A percentile compares a stretch with the other conserved stretches of the same genome.
These are phyloP conservation scores for Formica selysi DNA, from an alignment of 1,140 invertebrate species.

Conservation along the genomic window DNA sequence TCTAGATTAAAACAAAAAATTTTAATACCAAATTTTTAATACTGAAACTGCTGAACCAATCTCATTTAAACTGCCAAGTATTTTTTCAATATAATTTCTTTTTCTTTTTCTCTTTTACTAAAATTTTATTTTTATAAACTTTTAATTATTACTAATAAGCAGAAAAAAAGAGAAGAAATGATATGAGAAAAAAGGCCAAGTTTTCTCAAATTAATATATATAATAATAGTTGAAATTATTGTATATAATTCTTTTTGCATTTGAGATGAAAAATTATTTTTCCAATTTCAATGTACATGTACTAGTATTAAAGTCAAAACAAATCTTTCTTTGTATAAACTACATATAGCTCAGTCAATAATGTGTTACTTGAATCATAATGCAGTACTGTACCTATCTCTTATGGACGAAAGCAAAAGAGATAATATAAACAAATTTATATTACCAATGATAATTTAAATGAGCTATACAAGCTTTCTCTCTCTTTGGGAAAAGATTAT, in stretches of 20 bases:
- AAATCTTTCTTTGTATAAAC: neutral
- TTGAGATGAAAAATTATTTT: neutral
- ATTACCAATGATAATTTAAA: constrained; percentile 5
- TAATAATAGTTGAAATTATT: no score
- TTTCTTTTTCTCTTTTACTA: neutral
- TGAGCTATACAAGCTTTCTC: neutral
- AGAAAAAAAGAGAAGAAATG: neutral
- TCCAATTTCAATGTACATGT: neutral
- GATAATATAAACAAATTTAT: neutral
- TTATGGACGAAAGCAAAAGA: no score
- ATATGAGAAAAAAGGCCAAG: no score
- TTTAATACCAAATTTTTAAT: neutral
- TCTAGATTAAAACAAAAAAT: neutral
- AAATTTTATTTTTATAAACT: neutral
- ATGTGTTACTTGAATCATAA: neutral
- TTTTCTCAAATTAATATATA: no score
- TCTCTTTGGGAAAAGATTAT: neutral
- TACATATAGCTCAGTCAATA: neutral
- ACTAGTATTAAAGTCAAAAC: no score
- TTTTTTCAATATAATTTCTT: neutral
- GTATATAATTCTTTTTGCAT: no score
- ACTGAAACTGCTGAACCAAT: neutral
- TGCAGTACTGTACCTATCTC: neutral
- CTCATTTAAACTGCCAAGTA: neutral
- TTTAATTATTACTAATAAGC: constrained; percentile 3